Base-by-base conservation (phyloP, 2,888 invertebrate species). In the Acleris literana region DNA sequence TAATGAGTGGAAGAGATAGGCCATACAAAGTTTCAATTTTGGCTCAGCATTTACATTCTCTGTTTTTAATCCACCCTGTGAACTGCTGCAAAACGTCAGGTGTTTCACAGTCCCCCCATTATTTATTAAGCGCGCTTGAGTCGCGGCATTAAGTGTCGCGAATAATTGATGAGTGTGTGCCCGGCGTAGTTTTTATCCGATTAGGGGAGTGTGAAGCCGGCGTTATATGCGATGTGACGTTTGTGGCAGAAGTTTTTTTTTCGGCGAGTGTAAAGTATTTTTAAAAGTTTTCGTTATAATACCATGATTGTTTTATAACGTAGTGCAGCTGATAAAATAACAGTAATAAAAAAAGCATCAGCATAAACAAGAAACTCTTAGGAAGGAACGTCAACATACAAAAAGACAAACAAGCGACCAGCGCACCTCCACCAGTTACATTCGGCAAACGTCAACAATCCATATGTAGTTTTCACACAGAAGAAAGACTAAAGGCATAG, bases 81-180 rank as follows among this genome's bases (percentile, higher is more conserved):
- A 2, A 11, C 5, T 69, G 68, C 70, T 69, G 63, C 70, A 68
- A 69, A 78, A 78, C 78, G 78, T 70, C 81, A 83, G 84, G 84
- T 83, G 82, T 77, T 76, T 71, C 75, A 72, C 73, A 73, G 63
- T 49, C 55, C 52, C 46, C 74, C 70, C 78, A 84, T 84, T 79
- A 82, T 81, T 79, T 76, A 84, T 79, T 68, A 71, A 72, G 72
- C 72, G 73, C 75, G 73, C 71, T 74, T 69, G 77, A 77, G 72
- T 73, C 76, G 33, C 52, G 72, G 78, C 79, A 82, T 84, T 84
- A 84, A 83, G 83, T 80, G 81, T 72, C 63, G 64, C 70, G 76
- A 83, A 84, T 84, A 83, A 83, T 84, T 80, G 77, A 85, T 83
- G 76, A 73, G 79, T 68, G 64, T 29, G 61, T 43, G 51, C 18